Conservation (phyloP, 2,888 invertebrate genomes). For the Antitype chi region DNA sequence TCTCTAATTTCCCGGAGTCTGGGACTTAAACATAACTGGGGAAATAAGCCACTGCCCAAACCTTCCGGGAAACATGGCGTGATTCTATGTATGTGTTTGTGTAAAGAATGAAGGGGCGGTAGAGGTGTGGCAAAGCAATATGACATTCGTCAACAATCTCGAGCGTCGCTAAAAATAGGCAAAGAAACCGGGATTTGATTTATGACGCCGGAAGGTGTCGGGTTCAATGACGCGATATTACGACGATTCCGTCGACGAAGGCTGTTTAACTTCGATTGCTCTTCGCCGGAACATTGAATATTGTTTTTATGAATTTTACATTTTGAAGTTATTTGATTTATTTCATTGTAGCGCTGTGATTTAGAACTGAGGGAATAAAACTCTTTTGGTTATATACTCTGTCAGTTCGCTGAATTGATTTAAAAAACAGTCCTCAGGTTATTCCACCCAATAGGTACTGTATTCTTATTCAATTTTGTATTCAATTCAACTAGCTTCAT, state of each 20-base stretch:
- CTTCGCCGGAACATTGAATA: constrained; percentile 38
- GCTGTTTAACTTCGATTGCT: constrained; percentile 56
- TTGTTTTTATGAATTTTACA: constrained; percentile 40
- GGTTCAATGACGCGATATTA: constrained; percentile 65
- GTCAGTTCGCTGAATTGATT: not conserved
- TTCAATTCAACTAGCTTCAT: too few species aligned
- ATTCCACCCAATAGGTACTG: not conserved
- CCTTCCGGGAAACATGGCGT: too few species aligned
- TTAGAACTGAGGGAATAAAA: not conserved
- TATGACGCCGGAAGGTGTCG: constrained; percentile 68
- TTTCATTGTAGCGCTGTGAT: constrained; percentile 13
- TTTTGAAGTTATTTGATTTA: constrained; percentile 41
- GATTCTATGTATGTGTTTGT: not conserved
- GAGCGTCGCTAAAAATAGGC: constrained; percentile 63
- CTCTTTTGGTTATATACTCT: not conserved
- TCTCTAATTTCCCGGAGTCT: too few species aligned
- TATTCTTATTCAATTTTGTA: too few species aligned
- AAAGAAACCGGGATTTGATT: constrained; percentile 72
- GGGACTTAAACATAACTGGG: too few species aligned
- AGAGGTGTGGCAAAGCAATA: constrained; percentile 34
- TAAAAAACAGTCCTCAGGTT: not conserved
- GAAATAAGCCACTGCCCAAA: too few species aligned
- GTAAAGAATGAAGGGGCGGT: constrained; percentile 21
- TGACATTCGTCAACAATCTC: constrained; percentile 63
- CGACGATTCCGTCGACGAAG: constrained; percentile 50